Evolutionary conservation across 53 echinoderm and acorn worm genomes (phyloP), one percentile per base, ranked within the genome.

Genomic region (Pentamera pediparva): DNA sequence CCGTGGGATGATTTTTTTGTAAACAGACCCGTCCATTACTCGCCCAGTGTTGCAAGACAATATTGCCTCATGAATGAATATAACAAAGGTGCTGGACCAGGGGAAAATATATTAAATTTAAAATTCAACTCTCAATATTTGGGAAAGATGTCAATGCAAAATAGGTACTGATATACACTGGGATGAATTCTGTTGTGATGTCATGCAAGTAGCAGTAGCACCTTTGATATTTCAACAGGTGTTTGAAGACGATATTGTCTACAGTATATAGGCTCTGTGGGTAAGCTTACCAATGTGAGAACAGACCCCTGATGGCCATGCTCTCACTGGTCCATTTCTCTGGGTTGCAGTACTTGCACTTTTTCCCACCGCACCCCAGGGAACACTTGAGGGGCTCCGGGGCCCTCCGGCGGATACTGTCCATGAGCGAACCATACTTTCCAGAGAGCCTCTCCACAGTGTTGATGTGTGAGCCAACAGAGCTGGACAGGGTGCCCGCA

Each of bases 331-430:
- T 62, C 87, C 90, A 94, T 45, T 73, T 79, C 21, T 81, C 69
- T 11, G 87, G 87, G 62, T 87, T 90, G 32, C 86, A 86, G 39
- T 90, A 87, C 76, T 94, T 94, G 84, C 95, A 94, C 77, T 82
- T 87, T 65, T 87, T 94, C 19, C 95, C 95, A 21, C 90, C 90
- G 71, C 95, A 90, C 60, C 90, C 90, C 87, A 94, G 87, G 39
- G 90, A 85, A 38, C 95, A 94, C 58, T 87, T 84, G 78, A 81
- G 56, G 11, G 90, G 65, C 21, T 85, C 87, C 0, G 95, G 85
- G 0, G 95, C 84, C 22, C 90, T 85, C 64, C 86, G 81, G 26
- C 89, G 73, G 0, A 89, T 67, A 20, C 75, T 78, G 78, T 90
- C 83, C 27, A 90, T 83, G 30, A 90, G 63, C 13, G 77, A 70